Evolutionary conservation across 2,113 vertebrate genomes (phyloP).

Genomic region (Microcebus ravelobensis): DNA sequence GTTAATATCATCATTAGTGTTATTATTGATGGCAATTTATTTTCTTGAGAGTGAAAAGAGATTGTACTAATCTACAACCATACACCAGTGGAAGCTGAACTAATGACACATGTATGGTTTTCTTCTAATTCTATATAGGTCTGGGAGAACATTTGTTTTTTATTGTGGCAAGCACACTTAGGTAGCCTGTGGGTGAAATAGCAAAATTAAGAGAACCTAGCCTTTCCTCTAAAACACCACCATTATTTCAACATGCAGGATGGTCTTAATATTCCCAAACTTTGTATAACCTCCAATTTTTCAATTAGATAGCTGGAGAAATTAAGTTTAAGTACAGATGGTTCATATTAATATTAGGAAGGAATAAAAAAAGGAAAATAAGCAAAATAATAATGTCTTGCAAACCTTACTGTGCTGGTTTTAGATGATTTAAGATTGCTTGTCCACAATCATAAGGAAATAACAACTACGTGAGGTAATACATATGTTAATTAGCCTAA

Average conservation of each 20-base stretch:
- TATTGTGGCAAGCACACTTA: no score
- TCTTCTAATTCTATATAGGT: rapidly evolving
- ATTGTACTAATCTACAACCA: neutral
- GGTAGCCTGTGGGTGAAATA: rapidly evolving
- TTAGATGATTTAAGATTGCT: neutral
- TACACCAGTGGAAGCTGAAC: neutral
- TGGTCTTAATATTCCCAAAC: neutral
- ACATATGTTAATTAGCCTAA: neutral
- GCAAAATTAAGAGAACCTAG: neutral
- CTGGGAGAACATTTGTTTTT: neutral
- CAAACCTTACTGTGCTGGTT: neutral
- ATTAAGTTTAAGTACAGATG: neutral
- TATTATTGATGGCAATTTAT: neutral
- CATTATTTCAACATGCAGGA: neutral
- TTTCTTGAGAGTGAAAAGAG: neutral
- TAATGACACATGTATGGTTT: rapidly evolving
- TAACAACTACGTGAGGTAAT: neutral
- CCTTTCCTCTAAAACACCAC: neutral
- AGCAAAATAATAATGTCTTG: neutral
- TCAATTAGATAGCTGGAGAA: neutral
- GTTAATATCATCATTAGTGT: neutral
- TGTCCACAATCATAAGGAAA: neutral
- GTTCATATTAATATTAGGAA: neutral
- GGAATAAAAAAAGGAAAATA: neutral
- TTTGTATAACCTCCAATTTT: neutral